A percentile compares a stretch with the other conserved stretches of the same genome.
phyloP scores from a whole-genome alignment of 2,888 invertebrate species.

The Caenorhabditis angaria region DNA sequence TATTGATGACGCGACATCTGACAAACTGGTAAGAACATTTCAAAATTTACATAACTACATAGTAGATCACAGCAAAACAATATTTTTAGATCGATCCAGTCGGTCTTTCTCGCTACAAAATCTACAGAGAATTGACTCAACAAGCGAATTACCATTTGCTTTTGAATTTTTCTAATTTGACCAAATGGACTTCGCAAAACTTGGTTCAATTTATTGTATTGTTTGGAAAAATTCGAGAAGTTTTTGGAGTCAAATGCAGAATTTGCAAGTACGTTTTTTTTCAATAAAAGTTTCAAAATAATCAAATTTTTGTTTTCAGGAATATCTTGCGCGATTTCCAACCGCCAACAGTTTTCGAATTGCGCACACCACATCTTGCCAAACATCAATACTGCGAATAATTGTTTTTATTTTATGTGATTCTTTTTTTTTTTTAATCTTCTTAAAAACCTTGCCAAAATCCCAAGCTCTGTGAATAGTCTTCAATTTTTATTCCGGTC shows the following conservation, averaged over 20 bases:
- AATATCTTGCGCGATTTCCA: background rate
- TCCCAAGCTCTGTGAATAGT: background rate
- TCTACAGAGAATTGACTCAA: background rate
- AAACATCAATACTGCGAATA: too few species aligned
- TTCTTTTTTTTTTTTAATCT: too few species aligned
- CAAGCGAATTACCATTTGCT: background rate
- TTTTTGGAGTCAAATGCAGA: background rate
- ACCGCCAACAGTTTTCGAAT: background rate
- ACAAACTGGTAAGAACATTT: background rate
- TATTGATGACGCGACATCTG: background rate
- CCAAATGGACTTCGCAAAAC: background rate
- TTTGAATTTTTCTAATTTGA: background rate
- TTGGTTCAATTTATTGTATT: background rate
- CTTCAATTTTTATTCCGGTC: too few species aligned
- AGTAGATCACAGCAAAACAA: too few species aligned
- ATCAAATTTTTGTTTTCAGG: background rate
- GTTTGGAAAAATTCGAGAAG: slow-evolving; percentile 5
- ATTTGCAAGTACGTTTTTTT: slow-evolving; percentile 1
- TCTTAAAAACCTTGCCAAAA: too few species aligned
- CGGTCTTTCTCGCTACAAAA: background rate
- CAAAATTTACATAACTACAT: too few species aligned
- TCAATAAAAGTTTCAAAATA: background rate
- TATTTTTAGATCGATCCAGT: slow-evolving; percentile 3
- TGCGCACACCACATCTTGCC: background rate
- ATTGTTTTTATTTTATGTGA: too few species aligned